Percentiles rank a stretch among this genome's conserved stretches.
These are phyloP conservation scores for Hylomyscus alleni DNA, from an alignment of 2,797 vertebrate genomes.

Conservation along the genomic window DNA sequence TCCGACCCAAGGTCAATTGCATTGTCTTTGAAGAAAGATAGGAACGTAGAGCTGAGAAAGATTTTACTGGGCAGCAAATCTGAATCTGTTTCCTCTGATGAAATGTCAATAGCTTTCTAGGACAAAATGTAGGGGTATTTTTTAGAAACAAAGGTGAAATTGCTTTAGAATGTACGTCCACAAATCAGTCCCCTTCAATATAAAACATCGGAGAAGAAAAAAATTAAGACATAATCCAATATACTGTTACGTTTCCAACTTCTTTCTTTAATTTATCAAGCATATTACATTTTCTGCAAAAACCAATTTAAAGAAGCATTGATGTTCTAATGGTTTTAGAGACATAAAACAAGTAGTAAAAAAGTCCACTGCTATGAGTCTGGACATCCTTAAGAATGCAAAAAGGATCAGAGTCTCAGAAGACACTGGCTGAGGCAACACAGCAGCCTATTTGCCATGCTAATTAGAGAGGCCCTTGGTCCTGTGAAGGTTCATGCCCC, in stretches of 20 bases:
- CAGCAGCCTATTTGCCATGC: neutral
- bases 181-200: constrained; percentile 79
- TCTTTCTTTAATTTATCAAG: constrained; percentile 82
- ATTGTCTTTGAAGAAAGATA: constrained; percentile 85
- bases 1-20: constrained; percentile 87
- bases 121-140: constrained; percentile 79
- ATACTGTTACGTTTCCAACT: constrained; percentile 67
- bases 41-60: constrained; percentile 80
- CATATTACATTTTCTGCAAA: constrained; percentile 72
- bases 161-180: constrained; percentile 77
- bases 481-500: too few species aligned
- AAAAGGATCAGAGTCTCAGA: constrained; percentile 8
- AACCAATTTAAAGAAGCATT: constrained; percentile 74
- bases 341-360: constrained; percentile 74
- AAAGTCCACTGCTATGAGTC: constrained; percentile 66
- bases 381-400: constrained; percentile 74
- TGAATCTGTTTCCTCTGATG: constrained; percentile 86
- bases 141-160: constrained; percentile 82
- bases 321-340: constrained; percentile 68
- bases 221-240: constrained; percentile 71
- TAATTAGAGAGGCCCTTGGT: too few species aligned
- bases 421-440: constrained; percentile 55
- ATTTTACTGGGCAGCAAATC: constrained; percentile 81
- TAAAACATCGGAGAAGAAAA: constrained; percentile 65
- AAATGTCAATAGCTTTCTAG: constrained; percentile 87